Evolutionary conservation across 2,113 vertebrate species (phyloP).

Genomic region (Tursiops truncatus): DNA sequence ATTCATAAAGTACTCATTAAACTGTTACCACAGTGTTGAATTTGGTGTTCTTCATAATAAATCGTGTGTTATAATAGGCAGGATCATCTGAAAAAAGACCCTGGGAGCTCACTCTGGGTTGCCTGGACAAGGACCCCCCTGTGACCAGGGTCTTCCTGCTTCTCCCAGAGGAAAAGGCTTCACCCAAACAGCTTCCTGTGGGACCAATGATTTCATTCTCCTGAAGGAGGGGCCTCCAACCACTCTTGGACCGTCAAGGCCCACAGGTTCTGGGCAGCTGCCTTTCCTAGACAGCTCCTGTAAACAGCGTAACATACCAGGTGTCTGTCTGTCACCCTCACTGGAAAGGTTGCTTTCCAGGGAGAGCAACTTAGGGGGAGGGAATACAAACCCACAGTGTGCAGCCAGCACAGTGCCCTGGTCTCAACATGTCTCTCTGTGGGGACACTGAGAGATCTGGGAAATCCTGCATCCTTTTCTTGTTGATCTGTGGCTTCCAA

Average conservation of each 20-base stretch:
- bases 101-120: not conserved
- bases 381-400: not conserved
- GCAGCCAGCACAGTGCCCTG: not conserved
- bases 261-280: not conserved
- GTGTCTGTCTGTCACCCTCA: not conserved
- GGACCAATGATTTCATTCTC: not conserved
- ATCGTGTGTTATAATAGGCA: not conserved
- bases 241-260: not conserved
- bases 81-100: not conserved
- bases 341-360: not conserved
- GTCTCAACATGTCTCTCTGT: not conserved
- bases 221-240: not conserved
- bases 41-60: not conserved
- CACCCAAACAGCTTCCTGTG: not conserved
- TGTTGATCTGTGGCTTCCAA: not conserved
- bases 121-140: not conserved
- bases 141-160: not conserved
- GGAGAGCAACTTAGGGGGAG: not conserved
- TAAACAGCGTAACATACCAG: not conserved
- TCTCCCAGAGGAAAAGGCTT: not conserved
- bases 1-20: not conserved
- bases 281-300: not conserved
- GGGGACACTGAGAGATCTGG: not conserved
- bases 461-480: not conserved
- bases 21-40: not conserved